Evolutionary conservation across 2,888 invertebrate species (phyloP), one percentile per base, ranked within the genome.

Genomic region (Phlogophora meticulosa): DNA sequence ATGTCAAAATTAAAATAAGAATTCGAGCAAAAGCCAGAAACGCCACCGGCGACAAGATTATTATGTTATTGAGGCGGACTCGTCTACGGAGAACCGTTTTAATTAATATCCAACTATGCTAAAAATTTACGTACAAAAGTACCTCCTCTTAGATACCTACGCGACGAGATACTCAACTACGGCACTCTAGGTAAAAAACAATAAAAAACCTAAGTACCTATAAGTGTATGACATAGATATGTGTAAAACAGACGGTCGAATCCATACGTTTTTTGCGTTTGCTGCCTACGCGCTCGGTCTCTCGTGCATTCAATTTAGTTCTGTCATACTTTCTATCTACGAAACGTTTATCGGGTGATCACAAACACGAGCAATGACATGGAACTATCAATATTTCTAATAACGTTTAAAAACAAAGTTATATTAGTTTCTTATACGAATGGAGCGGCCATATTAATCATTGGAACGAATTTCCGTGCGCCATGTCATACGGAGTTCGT

Each of bases 331-430:
- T 94, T 94, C 94, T 92, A 94, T 92, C 90, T 91, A 79, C 87
- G 80, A 90, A 91, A 88, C 90, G 91, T 94, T 94, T 94, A 94
- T 95, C 94, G 89, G 85, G 77, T 83, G 92, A 95, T 94, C 94
- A 90, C 88, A 93, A 90, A 94, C 94, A 94, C 91, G 88, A 88
- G 88, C 94, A 94, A 92, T 93, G 95, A 95, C 94, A 94, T 90
- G 94, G 89, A 94, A 94, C 95, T 94, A 95, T 95, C 95, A 95
- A 95, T 95, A 95, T 95, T 94, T 95, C 93, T 94, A 94, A 94
- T 94, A 95, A 93, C 94, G 87, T 94, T 93, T 91, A 92, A 94
- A 94, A 95, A 94, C 94, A 94, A 93, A 93, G 93, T 93, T 79
- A 90, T 92, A 92, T 93, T 94, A 92, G 92, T 94, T 93, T 91